Conservation (phyloP, 2,888 invertebrate genomes). For the Apodemia duryi region DNA sequence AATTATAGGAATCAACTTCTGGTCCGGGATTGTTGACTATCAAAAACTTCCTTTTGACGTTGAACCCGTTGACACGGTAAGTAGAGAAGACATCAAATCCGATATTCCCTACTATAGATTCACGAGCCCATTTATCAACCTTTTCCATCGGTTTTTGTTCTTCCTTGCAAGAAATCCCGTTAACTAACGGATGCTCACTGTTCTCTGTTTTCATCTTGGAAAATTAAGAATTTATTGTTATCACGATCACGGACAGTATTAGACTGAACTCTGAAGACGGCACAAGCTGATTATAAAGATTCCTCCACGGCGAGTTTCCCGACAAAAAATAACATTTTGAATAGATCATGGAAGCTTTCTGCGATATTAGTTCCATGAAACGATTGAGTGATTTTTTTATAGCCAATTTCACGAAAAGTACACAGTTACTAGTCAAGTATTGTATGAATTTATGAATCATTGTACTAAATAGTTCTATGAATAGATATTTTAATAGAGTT, state of each 20-base stretch:
- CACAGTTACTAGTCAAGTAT: neutral
- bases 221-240: neutral
- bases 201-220: neutral
- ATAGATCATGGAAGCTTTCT: neutral
- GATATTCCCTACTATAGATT: too few species aligned
- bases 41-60: too few species aligned
- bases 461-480: neutral
- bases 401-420: too few species aligned
- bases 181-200: too few species aligned
- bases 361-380: neutral
- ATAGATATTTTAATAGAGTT: neutral
- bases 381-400: too few species aligned
- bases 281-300: neutral
- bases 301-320: neutral
- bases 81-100: too few species aligned
- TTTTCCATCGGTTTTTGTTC: neutral
- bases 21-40: too few species aligned
- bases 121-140: too few species aligned
- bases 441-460: slow-evolving; percentile 3
- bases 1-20: too few species aligned
- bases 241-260: neutral
- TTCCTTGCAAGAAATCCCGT: neutral
- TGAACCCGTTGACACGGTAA: too few species aligned
- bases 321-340: neutral
- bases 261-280: too few species aligned